Base-by-base conservation (phyloP, 2,113 vertebrate genomes). In the Aspidoscelis tigris region DNA sequence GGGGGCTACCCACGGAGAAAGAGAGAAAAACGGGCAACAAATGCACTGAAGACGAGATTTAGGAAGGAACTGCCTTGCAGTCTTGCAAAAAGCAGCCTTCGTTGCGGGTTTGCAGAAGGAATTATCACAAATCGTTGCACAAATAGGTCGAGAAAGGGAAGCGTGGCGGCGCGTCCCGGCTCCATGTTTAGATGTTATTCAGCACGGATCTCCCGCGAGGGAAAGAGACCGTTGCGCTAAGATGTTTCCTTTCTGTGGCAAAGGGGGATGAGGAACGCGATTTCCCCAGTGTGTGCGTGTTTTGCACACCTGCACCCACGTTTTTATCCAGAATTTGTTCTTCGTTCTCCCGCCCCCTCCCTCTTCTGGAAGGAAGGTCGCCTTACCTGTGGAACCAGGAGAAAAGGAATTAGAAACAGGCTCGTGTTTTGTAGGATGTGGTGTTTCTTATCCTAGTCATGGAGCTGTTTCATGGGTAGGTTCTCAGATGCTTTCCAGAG, bases 101-200 rank as follows among this genome's bases (percentile, higher is more conserved):
- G 69, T 89, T 85, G 78, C 84, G 90, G n/a, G 88, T 93, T 85
- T 43, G 85, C 69, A 83, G 76, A 83, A 65, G 86, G 79, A 72
- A 94, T 93, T 88, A 90, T 89, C 72, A 61, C 93, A 91, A 90
- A 78, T 93, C 91, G 87, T 84, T 90, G 95, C 89, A 93, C 94
- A 95, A 95, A 93, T 95, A 91, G 95, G 95, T 94, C 95, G 91
- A 68, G 90, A 70, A 86, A 87, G 70, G 72, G 78, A 58, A 90
- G 82, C 39, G 79, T 75, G 76, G 71, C 26, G 26, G 55, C 7
- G 26, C 14, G 64, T 75, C 77, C 80, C 81, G 3, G 11, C 26
- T 81, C 83, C 83, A 79, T 82, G 47, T 84, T 89, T 43, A 9
- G 78, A 90, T 39, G 83, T 26, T 33, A 26, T 6, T 84, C 78